Evolutionary conservation across 1,140 invertebrate species (phyloP).

Genomic region (Melitaea cinxia): DNA sequence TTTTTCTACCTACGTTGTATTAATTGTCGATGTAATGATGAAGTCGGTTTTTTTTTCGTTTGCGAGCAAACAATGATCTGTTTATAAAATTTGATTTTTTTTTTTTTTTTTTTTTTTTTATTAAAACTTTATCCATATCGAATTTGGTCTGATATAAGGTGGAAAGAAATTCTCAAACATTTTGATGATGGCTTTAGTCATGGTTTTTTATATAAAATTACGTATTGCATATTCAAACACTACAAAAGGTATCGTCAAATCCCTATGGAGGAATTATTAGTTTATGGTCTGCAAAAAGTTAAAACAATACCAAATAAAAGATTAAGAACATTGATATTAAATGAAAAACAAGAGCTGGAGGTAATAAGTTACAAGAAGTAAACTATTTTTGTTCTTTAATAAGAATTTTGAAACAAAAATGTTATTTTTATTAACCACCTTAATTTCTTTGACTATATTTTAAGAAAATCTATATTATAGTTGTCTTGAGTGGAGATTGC

Average conservation of each 20-base stretch:
- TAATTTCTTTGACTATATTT: too few relatives aligned
- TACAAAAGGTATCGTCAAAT: conserved; percentile 40
- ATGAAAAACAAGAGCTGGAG: conserved; percentile 47
- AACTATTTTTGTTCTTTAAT: background rate
- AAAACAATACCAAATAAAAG: conserved; percentile 40
- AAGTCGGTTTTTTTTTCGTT: too few relatives aligned
- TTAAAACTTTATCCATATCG: conserved; percentile 49
- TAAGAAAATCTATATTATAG: too few relatives aligned
- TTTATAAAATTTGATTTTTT: too few relatives aligned
- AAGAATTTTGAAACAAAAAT: background rate
- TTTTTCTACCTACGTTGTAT: too few relatives aligned
- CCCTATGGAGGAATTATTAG: conserved; percentile 48
- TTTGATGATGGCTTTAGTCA: conserved; percentile 60
- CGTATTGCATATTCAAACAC: conserved; percentile 21
- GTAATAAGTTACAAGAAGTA: conserved; percentile 34
- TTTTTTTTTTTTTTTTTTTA: conserved; percentile 45
- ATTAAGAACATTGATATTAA: conserved; percentile 50
- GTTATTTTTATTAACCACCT: background rate
- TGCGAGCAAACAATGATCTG: too few relatives aligned
- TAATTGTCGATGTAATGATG: too few relatives aligned
- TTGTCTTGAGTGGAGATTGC: too few relatives aligned
- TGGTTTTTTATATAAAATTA: conserved; percentile 50
- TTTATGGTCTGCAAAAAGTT: conserved; percentile 40
- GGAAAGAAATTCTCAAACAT: conserved; percentile 57
- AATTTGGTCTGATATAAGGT: conserved; percentile 66